Percentiles rank a stretch among this genome's conserved stretches.
Evolutionary conservation across 1,140 invertebrate genomes (phyloP).

Genomic region (Periplaneta americana): DNA sequence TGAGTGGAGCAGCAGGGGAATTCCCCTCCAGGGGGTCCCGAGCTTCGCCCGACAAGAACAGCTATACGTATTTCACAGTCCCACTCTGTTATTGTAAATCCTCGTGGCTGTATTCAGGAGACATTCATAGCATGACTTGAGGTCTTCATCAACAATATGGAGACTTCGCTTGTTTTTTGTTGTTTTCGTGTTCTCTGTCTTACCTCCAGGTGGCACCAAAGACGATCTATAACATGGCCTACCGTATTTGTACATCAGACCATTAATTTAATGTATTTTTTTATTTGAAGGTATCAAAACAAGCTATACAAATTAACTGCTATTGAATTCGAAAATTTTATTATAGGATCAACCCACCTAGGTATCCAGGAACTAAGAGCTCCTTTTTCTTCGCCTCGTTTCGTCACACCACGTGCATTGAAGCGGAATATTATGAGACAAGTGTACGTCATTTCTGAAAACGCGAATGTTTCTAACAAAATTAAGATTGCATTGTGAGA

Average conservation of each 20-base stretch:
- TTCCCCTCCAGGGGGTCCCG: background rate
- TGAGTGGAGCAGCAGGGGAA: conserved; percentile 5
- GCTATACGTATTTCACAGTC: conserved; percentile 1
- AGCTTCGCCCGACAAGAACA: background rate
- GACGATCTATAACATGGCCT: background rate
- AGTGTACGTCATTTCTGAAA: no score
- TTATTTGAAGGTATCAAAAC: background rate
- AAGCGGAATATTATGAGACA: no score
- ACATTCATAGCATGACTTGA: conserved; percentile 3
- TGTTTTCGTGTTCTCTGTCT: background rate
- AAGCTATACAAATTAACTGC: background rate
- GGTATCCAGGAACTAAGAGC: background rate
- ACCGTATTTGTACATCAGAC: background rate
- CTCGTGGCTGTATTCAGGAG: background rate
- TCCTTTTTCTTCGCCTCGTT: background rate
- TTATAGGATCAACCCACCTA: background rate
- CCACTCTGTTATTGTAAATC: conserved; percentile 4
- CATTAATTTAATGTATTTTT: background rate
- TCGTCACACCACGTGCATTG: no score
- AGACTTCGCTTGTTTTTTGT: background rate
- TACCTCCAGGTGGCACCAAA: background rate
- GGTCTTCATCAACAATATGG: conserved; percentile 6
- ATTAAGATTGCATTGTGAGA: no score
- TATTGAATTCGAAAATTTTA: background rate
- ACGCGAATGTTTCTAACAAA: no score